Conservation (phyloP, 2,797 vertebrate genomes). For the Novumbra hubbsi region DNA sequence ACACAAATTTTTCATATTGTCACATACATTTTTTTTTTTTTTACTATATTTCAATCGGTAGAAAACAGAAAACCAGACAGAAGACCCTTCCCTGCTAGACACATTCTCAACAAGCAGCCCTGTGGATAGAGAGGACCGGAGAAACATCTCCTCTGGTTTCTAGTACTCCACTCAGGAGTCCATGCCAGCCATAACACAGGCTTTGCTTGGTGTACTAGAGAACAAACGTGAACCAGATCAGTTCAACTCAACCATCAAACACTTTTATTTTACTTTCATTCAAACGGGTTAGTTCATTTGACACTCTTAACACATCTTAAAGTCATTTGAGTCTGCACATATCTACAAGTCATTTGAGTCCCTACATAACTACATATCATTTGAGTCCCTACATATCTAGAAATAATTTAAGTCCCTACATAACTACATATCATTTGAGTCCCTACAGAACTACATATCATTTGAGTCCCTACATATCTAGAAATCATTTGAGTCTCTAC, state of each 20-base stretch:
- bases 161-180: too few species aligned
- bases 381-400: conserved; percentile 14
- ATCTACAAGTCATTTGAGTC: conserved; percentile 13
- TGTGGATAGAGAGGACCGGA: conserved; percentile 40
- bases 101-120: conserved; percentile 48
- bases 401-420: background rate
- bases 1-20: background rate
- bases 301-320: background rate
- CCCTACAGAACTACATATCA: too few species aligned
- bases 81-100: conserved; percentile 49
- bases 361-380: background rate
- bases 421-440: too few species aligned
- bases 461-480: too few species aligned
- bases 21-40: conserved; percentile 24
- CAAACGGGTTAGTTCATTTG: background rate
- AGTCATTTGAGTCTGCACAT: too few species aligned
- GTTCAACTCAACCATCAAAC: background rate
- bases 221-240: background rate
- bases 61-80: conserved; percentile 35
- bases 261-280: too few species aligned
- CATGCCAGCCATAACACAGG: conserved; percentile 12
- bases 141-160: conserved; percentile 11
- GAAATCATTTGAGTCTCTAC: conserved; percentile 13
- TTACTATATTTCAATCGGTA: conserved; percentile 47
- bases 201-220: conserved; percentile 27